phyloP scores from a whole-genome alignment of 1,140 invertebrate genomes.

The Orchestia grillus region DNA sequence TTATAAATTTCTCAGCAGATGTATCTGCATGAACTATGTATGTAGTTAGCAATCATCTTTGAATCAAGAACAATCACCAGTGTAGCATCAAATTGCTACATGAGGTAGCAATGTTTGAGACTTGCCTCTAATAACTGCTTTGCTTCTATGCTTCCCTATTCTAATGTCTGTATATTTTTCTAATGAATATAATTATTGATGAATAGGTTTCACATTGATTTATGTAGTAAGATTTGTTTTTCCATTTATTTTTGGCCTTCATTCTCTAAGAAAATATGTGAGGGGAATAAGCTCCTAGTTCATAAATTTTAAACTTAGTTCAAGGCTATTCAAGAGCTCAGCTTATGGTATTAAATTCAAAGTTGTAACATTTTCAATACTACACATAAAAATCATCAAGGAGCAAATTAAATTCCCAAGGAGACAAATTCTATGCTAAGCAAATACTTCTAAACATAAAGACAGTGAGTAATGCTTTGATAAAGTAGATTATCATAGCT shows the following conservation, averaged over 20 bases:
- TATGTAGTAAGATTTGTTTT: not conserved
- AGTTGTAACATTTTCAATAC: not conserved
- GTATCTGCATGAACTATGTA: not conserved
- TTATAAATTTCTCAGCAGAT: not conserved
- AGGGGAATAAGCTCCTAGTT: not conserved
- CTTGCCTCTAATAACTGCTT: not conserved
- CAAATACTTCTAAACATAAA: not conserved
- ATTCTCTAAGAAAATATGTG: not conserved
- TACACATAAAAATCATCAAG: not conserved
- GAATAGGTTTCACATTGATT: not conserved
- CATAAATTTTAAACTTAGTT: not conserved
- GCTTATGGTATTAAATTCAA: too few species aligned
- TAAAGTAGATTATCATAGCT: not conserved
- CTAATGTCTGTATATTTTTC: not conserved
- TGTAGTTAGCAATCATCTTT: not conserved
- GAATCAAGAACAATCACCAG: not conserved
- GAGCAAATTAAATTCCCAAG: not conserved
- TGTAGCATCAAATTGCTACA: not conserved
- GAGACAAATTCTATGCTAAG: not conserved
- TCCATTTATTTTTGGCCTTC: not conserved
- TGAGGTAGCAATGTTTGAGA: not conserved
- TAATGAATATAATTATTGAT: too few species aligned
- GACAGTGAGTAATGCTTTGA: not conserved
- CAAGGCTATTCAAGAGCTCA: not conserved
- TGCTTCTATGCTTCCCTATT: not conserved